phyloP scores from a whole-genome alignment of 2,797 vertebrate species.

The Cercopithecus diana region DNA sequence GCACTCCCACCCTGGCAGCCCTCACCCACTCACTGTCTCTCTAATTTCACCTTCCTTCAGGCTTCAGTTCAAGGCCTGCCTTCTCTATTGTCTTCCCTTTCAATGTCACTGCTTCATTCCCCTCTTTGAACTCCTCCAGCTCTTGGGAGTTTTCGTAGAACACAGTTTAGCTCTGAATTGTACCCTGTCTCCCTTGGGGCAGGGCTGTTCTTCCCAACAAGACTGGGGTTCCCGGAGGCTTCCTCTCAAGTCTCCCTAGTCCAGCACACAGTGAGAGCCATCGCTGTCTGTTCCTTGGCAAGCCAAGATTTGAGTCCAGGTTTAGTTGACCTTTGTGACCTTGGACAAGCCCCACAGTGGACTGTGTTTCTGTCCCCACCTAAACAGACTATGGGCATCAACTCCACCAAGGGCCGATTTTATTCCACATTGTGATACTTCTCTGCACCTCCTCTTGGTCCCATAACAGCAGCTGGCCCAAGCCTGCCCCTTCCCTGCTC shows the following conservation, averaged over 20 bases:
- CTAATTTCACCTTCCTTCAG: background rate
- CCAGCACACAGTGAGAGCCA: background rate
- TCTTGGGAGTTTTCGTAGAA: background rate
- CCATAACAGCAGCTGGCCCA: background rate
- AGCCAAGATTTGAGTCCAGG: background rate
- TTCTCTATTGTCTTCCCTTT: background rate
- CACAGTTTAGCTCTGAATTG: background rate
- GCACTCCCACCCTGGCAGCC: background rate
- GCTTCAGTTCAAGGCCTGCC: background rate
- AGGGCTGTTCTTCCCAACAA: background rate
- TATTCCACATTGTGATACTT: background rate
- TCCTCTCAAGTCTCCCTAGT: background rate
- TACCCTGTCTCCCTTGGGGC: background rate
- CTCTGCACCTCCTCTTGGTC: background rate
- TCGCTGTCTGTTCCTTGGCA: background rate
- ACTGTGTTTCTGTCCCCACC: background rate
- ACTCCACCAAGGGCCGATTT: background rate
- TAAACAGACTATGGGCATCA: background rate
- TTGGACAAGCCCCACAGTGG: background rate
- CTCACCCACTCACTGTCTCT: background rate
- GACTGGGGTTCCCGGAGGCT: rapidly evolving
- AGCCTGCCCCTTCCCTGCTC: background rate
- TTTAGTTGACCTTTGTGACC: background rate
- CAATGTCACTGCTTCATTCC: background rate
- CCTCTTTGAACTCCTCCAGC: background rate